Evolutionary conservation across 2,888 invertebrate genomes (phyloP).

Genomic region (Disparrhopalites patrizii): DNA sequence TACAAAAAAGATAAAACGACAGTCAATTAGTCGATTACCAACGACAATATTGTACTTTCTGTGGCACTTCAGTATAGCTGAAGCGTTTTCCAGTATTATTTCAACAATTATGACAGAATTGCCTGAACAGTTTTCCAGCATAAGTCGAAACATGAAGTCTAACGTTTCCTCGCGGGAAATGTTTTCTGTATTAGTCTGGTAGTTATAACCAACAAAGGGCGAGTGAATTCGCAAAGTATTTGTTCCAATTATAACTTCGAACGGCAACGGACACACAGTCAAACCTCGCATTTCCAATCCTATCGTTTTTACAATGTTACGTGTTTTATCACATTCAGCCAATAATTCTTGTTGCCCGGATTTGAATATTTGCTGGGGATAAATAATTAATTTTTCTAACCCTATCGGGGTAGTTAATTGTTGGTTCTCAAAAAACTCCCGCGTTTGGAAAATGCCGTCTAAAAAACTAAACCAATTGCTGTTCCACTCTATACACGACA

Average conservation of each 20-base stretch:
- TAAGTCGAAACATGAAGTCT: conserved; percentile 69
- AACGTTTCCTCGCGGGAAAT: conserved; percentile 64
- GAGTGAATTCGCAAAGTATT: no score
- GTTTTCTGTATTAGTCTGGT: conserved; percentile 80
- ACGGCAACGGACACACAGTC: conserved; percentile 81
- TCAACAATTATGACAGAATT: no score
- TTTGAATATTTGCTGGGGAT: conserved; percentile 52
- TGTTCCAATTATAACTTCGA: no score
- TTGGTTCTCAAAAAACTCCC: conserved; percentile 70
- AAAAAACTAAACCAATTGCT: conserved; percentile 93
- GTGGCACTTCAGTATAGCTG: no score
- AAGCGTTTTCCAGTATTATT: no score
- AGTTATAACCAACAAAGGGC: no score
- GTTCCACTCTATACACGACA: conserved; percentile 76
- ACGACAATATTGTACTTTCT: no score
- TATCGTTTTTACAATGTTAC: conserved; percentile 71
- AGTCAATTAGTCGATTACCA: no score
- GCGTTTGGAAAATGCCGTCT: conserved; percentile 94
- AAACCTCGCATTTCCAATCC: conserved; percentile 85
- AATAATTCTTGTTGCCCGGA: conserved; percentile 33
- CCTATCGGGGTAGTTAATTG: conserved; percentile 86
- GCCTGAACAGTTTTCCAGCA: no score
- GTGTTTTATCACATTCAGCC: conserved; percentile 61
- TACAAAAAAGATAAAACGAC: no score
- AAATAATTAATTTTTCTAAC: conserved; percentile 72